A percentile compares a stretch with the other conserved stretches of the same genome.
phyloP scores from a whole-genome alignment of 53 echinoderm and acorn worm genomes.

The Paracentrotus lividus region DNA sequence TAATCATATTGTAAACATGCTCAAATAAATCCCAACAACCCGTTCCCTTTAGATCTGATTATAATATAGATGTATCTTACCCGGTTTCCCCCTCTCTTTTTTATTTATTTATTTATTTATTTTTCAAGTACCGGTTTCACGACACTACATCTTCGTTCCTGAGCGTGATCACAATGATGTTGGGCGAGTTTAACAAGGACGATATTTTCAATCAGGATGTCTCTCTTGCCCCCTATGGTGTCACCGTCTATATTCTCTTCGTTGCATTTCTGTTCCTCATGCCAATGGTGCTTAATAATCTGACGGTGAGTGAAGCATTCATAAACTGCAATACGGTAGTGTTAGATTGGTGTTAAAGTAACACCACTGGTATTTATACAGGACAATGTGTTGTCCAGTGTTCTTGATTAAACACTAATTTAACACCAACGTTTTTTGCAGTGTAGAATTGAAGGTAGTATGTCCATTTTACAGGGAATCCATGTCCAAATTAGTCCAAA shows the following conservation, averaged over 20 bases:
- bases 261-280: conserved; percentile 59
- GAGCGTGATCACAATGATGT: conserved; percentile 54
- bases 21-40: too few relatives aligned
- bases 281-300: conserved; percentile 65
- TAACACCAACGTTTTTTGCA: too few relatives aligned
- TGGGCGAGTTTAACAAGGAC: conserved; percentile 62
- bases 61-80: too few relatives aligned
- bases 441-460: too few relatives aligned
- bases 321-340: neutral
- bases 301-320: conserved; percentile 36
- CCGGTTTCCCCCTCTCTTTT: too few relatives aligned
- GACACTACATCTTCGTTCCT: neutral
- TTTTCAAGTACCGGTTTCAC: conserved; percentile 22
- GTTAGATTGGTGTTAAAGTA: too few relatives aligned
- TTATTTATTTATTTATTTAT: neutral
- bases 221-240: neutral
- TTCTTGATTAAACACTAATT: too few relatives aligned
- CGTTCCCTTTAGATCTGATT: neutral
- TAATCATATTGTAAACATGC: too few relatives aligned
- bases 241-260: conserved; percentile 40
- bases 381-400: too few relatives aligned
- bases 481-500: too few relatives aligned
- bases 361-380: too few relatives aligned
- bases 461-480: too few relatives aligned
- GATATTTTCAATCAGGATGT: conserved; percentile 45